phyloP scores from a whole-genome alignment of 1,140 invertebrate species.

The Drosophila lowei region DNA sequence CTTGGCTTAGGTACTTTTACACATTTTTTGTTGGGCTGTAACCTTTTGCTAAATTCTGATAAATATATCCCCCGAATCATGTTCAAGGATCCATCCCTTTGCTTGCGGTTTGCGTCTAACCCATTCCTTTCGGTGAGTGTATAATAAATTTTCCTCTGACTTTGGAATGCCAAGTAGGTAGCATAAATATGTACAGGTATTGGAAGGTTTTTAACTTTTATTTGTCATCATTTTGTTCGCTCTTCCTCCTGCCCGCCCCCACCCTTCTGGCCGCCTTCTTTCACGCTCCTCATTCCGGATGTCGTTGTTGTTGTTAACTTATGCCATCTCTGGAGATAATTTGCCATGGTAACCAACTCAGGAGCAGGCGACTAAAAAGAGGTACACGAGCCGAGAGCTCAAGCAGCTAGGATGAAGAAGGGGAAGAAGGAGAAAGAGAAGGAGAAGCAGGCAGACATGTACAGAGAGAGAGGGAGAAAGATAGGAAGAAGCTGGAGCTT shows the following conservation, averaged over 20 bases:
- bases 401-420: neutral
- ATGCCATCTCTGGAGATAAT: constrained; percentile 77
- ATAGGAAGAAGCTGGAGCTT: constrained; percentile 32
- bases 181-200: constrained; percentile 42
- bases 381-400: constrained; percentile 24
- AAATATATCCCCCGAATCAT: too few relatives aligned
- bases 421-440: neutral
- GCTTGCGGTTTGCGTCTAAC: too few relatives aligned
- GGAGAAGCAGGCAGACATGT: neutral
- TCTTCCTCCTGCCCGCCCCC: neutral
- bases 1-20: too few relatives aligned
- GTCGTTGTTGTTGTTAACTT: constrained; percentile 66
- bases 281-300: constrained; percentile 10
- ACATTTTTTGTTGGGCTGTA: too few relatives aligned
- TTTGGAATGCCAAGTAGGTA: constrained; percentile 18
- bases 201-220: constrained; percentile 57
- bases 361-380: constrained; percentile 59
- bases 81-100: too few relatives aligned
- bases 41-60: too few relatives aligned
- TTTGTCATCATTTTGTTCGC: constrained; percentile 50
- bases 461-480: neutral
- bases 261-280: neutral
- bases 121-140: neutral
- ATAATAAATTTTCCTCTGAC: constrained; percentile 17
- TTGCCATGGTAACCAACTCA: constrained; percentile 72